These are phyloP conservation scores for Orchesella flavescens DNA, from an alignment of 2,888 invertebrate species.

Conservation along the genomic window DNA sequence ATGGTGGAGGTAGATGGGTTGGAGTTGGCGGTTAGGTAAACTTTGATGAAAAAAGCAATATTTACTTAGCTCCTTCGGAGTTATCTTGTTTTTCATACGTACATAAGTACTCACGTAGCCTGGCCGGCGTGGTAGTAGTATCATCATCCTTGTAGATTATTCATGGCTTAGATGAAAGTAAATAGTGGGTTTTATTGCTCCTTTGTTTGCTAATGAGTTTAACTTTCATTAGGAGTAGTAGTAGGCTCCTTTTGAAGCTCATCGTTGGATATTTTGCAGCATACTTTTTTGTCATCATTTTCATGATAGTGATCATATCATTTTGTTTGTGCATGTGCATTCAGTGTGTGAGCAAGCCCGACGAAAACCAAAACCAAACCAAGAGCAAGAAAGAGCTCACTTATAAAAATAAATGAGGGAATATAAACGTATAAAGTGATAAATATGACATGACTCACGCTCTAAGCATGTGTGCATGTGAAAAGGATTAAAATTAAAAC, in stretches of 20 bases:
- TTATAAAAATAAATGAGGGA: no score
- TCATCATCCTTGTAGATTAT: conserved; percentile 32
- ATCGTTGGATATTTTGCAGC: background rate
- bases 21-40: no score
- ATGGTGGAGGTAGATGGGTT: no score
- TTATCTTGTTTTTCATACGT: conserved; percentile 11
- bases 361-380: no score
- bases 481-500: no score
- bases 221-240: background rate
- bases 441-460: background rate
- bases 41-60: background rate
- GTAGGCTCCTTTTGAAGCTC: background rate
- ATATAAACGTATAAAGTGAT: no score
- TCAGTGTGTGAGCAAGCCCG: no score
- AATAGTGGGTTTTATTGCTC: conserved; percentile 35
- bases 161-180: conserved; percentile 45
- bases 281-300: background rate
- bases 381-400: no score
- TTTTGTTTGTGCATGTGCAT: background rate
- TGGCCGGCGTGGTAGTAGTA: no score
- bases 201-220: conserved; percentile 34
- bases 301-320: background rate
- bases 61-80: conserved; percentile 31
- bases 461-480: background rate
- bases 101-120: background rate